Conservation (phyloP, 2,888 invertebrate genomes). For the Thelaira solivaga region DNA sequence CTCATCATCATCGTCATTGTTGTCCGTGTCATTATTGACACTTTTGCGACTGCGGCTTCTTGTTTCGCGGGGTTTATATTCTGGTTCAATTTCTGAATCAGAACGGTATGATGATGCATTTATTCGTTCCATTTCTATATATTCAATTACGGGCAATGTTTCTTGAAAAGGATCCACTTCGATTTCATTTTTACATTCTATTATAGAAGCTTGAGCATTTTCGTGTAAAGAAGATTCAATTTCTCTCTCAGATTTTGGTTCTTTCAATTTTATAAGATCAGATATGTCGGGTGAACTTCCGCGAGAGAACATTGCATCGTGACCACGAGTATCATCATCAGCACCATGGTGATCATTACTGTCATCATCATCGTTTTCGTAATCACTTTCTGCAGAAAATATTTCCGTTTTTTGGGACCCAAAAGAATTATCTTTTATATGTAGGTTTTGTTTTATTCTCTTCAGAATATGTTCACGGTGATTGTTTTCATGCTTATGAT, state of each 20-base stretch:
- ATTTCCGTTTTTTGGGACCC: slow-evolving; percentile 6
- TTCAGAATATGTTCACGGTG: slow-evolving; percentile 48
- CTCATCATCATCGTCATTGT: slow-evolving; percentile 30
- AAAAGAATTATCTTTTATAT: slow-evolving; percentile 13
- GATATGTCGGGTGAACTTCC: slow-evolving; percentile 25
- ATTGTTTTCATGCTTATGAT: slow-evolving; percentile 68
- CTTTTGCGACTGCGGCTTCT: slow-evolving; percentile 15
- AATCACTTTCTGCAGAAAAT: slow-evolving; percentile 23
- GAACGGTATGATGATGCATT: slow-evolving; percentile 30
- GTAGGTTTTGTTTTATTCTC: slow-evolving; percentile 49
- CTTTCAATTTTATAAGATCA: slow-evolving; percentile 43
- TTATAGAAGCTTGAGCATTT: slow-evolving; percentile 4
- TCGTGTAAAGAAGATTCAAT: slow-evolving; percentile 19
- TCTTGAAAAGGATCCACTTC: slow-evolving; percentile 54
- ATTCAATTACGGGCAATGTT: slow-evolving; percentile 50
- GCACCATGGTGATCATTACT: neutral
- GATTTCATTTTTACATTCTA: slow-evolving; percentile 42
- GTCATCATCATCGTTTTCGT: slow-evolving; percentile 11
- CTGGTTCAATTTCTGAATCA: slow-evolving; percentile 32
- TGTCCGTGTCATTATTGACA: neutral
- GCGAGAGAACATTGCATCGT: neutral
- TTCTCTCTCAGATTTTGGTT: slow-evolving; percentile 27
- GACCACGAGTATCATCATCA: neutral
- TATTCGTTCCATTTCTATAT: slow-evolving; percentile 55
- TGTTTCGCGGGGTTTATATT: slow-evolving; percentile 6